phyloP scores from a whole-genome alignment of 2,113 vertebrate genomes.

The Ageneiosus marmoratus region DNA sequence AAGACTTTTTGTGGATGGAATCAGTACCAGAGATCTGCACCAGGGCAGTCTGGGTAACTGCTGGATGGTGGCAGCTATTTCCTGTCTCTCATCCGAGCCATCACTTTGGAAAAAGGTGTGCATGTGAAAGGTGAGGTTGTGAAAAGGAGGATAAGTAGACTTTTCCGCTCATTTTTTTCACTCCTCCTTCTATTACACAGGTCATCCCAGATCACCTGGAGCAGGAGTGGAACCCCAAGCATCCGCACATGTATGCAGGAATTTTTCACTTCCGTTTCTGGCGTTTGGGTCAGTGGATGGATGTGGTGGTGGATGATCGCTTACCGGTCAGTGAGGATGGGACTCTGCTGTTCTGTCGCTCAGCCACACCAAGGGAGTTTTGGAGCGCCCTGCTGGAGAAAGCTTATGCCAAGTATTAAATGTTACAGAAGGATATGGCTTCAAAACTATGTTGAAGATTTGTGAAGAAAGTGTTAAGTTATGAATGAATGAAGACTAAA shows the following conservation, averaged over 20 bases:
- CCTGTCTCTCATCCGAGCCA: conserved; percentile 76
- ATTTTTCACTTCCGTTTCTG: conserved; percentile 83
- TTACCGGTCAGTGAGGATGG: conserved; percentile 74
- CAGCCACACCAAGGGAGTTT: conserved; percentile 74
- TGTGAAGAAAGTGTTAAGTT: background rate
- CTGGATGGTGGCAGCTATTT: conserved; percentile 83
- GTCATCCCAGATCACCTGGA: conserved; percentile 77
- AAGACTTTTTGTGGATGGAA: conserved; percentile 79
- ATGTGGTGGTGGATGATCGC: conserved; percentile 80
- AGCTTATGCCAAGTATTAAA: conserved; percentile 79
- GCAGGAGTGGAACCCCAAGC: conserved; percentile 80
- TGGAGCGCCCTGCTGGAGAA: conserved; percentile 82
- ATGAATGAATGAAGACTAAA: background rate
- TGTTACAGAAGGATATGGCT: background rate
- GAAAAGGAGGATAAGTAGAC: background rate
- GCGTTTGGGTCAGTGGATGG: conserved; percentile 76
- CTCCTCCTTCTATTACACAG: conserved; percentile 52
- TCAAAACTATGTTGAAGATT: background rate
- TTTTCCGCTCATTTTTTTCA: background rate
- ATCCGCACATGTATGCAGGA: conserved; percentile 67
- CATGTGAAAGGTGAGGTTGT: background rate
- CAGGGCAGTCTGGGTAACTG: conserved; percentile 84
- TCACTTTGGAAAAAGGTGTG: conserved; percentile 79
- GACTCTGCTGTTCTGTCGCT: conserved; percentile 78
- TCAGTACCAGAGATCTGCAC: conserved; percentile 80